These are phyloP conservation scores for Sialis fuliginosa DNA, from an alignment of 2,888 invertebrate genomes.

Conservation along the genomic window DNA sequence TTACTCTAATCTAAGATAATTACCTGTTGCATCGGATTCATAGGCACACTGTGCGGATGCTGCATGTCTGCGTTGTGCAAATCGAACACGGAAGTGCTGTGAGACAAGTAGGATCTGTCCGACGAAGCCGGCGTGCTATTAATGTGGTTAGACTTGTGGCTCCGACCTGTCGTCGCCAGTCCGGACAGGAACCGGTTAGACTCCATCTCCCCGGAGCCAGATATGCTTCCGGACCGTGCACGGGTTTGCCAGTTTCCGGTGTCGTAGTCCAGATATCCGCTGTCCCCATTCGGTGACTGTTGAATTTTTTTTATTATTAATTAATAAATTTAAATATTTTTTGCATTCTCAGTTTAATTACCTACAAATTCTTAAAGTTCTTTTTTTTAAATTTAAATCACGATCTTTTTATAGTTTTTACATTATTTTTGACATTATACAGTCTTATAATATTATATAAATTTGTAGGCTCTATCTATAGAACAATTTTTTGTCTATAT, in stretches of 20 bases:
- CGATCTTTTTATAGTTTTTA: no score
- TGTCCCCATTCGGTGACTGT: constrained; percentile 24
- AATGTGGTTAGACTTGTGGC: background rate
- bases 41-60: constrained; percentile 21
- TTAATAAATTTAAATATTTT: no score
- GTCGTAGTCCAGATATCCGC: constrained; percentile 28
- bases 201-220: constrained; percentile 16
- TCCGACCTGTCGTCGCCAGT: background rate
- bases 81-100: constrained; percentile 36
- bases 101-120: constrained; percentile 10
- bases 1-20: constrained; percentile 7
- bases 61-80: constrained; percentile 15
- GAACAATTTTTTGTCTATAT: no score
- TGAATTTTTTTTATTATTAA: no score
- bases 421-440: no score
- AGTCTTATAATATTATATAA: no score
- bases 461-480: no score
- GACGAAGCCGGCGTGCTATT: background rate
- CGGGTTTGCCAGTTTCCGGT: constrained; percentile 20
- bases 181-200: background rate
- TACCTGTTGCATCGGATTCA: constrained; percentile 40
- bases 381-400: no score
- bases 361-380: no score
- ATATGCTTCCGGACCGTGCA: constrained; percentile 22
- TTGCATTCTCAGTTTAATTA: no score